phyloP scores from a whole-genome alignment of 1,140 invertebrate genomes.

The Drosophila novamexicana region DNA sequence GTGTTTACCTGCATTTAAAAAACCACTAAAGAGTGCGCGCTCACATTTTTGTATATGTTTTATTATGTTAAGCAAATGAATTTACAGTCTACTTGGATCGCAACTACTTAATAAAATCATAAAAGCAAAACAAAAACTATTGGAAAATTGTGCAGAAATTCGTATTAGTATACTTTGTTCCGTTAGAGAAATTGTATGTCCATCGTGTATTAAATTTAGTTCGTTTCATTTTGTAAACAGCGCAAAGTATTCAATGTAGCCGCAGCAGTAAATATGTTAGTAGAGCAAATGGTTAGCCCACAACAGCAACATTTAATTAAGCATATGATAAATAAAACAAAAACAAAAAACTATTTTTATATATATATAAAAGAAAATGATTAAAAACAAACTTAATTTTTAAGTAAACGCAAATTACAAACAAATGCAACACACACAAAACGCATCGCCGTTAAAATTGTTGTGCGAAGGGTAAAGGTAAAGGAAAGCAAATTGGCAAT shows the following conservation, averaged over 20 bases:
- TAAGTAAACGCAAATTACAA: conserved; percentile 73
- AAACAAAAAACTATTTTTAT: conserved; percentile 75
- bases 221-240: conserved; percentile 38
- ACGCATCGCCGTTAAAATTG: conserved; percentile 34
- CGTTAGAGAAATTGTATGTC: conserved; percentile 36
- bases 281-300: conserved; percentile 57
- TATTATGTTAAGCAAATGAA: conserved; percentile 63
- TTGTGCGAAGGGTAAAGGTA: conserved; percentile 23
- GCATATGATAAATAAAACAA: conserved; percentile 65
- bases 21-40: conserved; percentile 48
- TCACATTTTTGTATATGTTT: conserved; percentile 65
- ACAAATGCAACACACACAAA: conserved; percentile 20
- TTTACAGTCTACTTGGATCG: conserved; percentile 35
- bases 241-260: conserved; percentile 65
- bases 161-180: conserved; percentile 25
- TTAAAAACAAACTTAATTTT: conserved; percentile 25
- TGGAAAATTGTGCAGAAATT: conserved; percentile 24
- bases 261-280: conserved; percentile 54
- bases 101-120: conserved; percentile 31
- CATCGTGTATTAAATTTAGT: conserved; percentile 23
- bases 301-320: conserved; percentile 83
- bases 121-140: neutral
- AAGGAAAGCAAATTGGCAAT: conserved; percentile 52
- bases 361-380: conserved; percentile 52
- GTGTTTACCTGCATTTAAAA: conserved; percentile 75